These are phyloP conservation scores for Leptinotarsa peninsularis DNA, from an alignment of 2,888 invertebrate genomes.

Conservation along the genomic window DNA sequence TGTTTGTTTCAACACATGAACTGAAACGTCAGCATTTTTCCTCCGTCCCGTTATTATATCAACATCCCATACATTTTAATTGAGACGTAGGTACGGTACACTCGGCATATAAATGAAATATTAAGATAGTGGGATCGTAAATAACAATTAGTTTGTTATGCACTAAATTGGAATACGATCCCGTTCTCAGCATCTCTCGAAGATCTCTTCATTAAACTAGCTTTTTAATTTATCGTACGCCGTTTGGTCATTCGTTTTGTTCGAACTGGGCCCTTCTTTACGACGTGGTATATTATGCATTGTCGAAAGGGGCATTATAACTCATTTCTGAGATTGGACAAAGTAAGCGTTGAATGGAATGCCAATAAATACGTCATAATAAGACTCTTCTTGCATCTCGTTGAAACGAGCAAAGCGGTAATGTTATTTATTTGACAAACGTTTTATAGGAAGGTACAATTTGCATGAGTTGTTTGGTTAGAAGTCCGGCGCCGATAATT, in stretches of 20 bases:
- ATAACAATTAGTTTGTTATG: constrained; percentile 62
- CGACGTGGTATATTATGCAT: constrained; percentile 30
- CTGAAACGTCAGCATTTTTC: neutral
- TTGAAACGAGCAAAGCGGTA: neutral
- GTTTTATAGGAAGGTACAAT: neutral
- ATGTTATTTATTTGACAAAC: neutral
- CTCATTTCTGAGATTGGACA: constrained; percentile 21
- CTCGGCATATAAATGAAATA: constrained; percentile 59
- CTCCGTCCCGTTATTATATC: neutral
- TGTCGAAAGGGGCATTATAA: constrained; percentile 23
- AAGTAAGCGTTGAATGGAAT: neutral
- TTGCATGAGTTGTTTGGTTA: no score
- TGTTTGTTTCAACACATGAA: no score
- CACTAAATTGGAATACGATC: constrained; percentile 61
- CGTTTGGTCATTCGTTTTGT: constrained; percentile 48
- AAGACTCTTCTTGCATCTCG: neutral
- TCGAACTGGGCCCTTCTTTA: constrained; percentile 22
- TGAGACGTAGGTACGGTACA: constrained; percentile 51
- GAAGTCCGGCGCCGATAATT: no score
- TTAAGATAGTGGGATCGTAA: constrained; percentile 57
- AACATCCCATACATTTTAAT: constrained; percentile 43
- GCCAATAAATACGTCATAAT: constrained; percentile 13
- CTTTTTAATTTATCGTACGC: constrained; percentile 56
- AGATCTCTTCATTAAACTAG: constrained; percentile 61
- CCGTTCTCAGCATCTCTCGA: constrained; percentile 54